phyloP scores from a whole-genome alignment of 2,888 invertebrate genomes.

The Cacoxenus indagator region DNA sequence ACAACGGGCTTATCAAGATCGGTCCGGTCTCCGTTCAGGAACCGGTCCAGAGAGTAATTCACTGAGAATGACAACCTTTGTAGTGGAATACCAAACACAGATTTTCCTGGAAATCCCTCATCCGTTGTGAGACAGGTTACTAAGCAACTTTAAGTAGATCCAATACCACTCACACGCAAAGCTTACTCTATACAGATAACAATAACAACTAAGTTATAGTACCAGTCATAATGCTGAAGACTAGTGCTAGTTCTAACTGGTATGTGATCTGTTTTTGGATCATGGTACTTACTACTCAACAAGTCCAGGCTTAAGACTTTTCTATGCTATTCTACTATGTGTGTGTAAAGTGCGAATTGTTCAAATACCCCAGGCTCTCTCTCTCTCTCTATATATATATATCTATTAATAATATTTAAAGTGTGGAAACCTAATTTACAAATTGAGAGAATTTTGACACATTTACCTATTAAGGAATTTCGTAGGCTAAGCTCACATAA shows the following conservation, averaged over 20 bases:
- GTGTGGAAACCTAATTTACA: conserved; percentile 37
- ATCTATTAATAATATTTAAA: conserved; percentile 32
- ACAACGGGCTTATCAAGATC: no score
- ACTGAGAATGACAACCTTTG: no score
- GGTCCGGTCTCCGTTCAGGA: no score
- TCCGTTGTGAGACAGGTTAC: no score
- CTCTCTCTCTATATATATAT: conserved; percentile 21
- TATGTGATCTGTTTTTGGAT: conserved; percentile 50
- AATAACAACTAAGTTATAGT: conserved; percentile 43
- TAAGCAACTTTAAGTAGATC: no score
- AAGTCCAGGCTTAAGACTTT: conserved; percentile 10
- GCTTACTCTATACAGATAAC: no score
- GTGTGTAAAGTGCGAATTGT: conserved; percentile 4
- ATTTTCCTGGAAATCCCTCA: no score
- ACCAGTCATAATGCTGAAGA: conserved; percentile 61
- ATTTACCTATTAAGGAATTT: conserved; percentile 60
- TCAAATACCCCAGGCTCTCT: background rate
- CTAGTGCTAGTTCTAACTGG: conserved; percentile 31
- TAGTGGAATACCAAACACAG: no score
- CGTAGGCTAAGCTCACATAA: conserved; percentile 43
- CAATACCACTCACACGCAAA: no score
- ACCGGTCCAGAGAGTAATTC: no score
- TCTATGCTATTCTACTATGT: conserved; percentile 1
- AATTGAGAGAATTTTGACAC: conserved; percentile 68
- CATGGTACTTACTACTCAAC: conserved; percentile 38